Base-by-base conservation (phyloP, 1,140 invertebrate genomes). In the Orius insidiosus region DNA sequence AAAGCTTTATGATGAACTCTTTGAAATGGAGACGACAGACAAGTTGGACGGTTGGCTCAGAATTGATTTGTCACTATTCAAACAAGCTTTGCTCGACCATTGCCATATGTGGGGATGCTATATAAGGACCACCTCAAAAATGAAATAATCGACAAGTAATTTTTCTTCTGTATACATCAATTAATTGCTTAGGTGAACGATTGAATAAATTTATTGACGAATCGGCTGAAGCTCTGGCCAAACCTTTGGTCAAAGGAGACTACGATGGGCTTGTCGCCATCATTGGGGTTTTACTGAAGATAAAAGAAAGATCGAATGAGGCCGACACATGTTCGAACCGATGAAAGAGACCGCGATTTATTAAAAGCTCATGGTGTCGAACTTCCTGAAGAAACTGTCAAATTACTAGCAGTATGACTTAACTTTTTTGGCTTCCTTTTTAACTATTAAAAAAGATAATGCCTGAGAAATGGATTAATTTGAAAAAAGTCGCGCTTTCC, bases 391-490 rank as follows among this genome's bases (percentile, higher is more conserved):
- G 71, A 65, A 37, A 64, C 62, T 1, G 59, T 60, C 46, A 47
- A 59, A 3, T 53, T 60, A 11, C 53, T 65, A 30, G 55, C 56
- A 52, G 57, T 59, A 40, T 39, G 30, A 13, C 2, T 41, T 30
- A 2, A 39, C 10, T 34, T 34, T 15, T 45, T 45, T 40, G 3
- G 16, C 10, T 10, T 14, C 3, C 5, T 4, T 40, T n/a, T 15
- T 40, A 19, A 14, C n/a, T n/a, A 19, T 40, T 40, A 5, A 4
- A 41, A 5, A 4, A 78, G 62, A 76, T 85, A 56, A 61, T 96
- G 19, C 90, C 90, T 0, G 85, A 90, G 53, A 73, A 74, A 53
- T 97, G 92, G 92, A 70, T 63, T 24, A 80, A 78, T 49, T 72
- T 85, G n/a, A 88, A 94, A 60, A 89, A 90, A 62, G 60, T 74